phyloP scores from a whole-genome alignment of 2,797 vertebrate species.

The Adrianichthys oophorus region DNA sequence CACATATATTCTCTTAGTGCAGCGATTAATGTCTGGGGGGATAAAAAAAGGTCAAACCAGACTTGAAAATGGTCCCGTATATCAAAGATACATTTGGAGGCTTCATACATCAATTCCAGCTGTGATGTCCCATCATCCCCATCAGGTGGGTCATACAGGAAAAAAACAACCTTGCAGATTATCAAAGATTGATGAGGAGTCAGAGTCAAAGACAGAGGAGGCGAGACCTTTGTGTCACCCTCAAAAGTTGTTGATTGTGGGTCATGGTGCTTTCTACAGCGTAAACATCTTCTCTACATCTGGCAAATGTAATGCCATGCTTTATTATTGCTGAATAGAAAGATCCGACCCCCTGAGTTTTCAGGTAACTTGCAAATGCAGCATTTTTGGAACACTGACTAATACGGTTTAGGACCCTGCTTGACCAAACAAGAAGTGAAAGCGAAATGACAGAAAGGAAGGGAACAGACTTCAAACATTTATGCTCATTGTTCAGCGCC shows the following conservation, averaged over 20 bases:
- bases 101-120: conserved; percentile 75
- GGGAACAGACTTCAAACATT: conserved; percentile 51
- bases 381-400: conserved; percentile 35
- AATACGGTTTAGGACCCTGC: conserved; percentile 14
- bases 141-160: conserved; percentile 73
- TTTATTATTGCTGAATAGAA: conserved; percentile 14
- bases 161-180: conserved; percentile 63
- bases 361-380: conserved; percentile 25
- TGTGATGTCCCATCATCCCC: conserved; percentile 75
- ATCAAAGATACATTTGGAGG: conserved; percentile 74
- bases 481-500: conserved; percentile 63
- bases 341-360: conserved; percentile 23
- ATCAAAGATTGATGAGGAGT: conserved; percentile 80
- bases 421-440: conserved; percentile 47
- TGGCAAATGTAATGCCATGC: conserved; percentile 17
- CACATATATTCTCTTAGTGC: conserved; percentile 73
- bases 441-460: conserved; percentile 68
- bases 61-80: conserved; percentile 76
- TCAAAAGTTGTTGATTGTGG: conserved; percentile 23
- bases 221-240: conserved; percentile 43
- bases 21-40: conserved; percentile 75
- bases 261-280: conserved; percentile 1
- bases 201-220: conserved; percentile 70
- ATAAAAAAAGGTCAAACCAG: conserved; percentile 78
- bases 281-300: conserved; percentile 20